Conservation (phyloP, 2,113 vertebrate species). For the Tympanuchus pallidicinctus region DNA sequence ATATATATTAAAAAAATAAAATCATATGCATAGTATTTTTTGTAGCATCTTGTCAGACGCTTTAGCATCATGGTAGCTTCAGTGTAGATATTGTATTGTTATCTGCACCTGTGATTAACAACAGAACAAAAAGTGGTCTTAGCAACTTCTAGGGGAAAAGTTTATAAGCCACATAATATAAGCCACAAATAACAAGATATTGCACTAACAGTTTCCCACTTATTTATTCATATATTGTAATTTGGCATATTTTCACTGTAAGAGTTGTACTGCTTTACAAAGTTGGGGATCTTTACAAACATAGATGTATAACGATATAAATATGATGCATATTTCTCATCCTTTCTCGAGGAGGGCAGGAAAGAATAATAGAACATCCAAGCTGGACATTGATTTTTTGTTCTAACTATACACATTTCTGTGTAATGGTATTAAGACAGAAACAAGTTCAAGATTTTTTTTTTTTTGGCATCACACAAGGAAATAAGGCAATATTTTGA, state of each 20-base stretch:
- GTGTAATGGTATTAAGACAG: slow-evolving; percentile 22
- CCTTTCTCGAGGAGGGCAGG: background rate
- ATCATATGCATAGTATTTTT: background rate
- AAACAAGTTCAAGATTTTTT: slow-evolving; percentile 34
- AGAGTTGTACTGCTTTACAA: background rate
- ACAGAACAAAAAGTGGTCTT: background rate
- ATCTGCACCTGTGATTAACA: background rate
- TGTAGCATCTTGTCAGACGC: background rate
- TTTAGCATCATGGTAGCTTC: background rate
- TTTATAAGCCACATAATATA: background rate
- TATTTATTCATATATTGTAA: background rate
- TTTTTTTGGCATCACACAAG: slow-evolving; percentile 28
- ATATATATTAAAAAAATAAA: background rate
- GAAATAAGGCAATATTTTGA: slow-evolving; percentile 43
- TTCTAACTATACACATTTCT: background rate
- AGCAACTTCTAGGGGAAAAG: background rate
- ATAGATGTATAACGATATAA: background rate
- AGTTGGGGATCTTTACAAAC: background rate
- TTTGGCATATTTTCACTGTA: background rate
- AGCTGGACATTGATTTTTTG: background rate
- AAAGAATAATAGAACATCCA: background rate
- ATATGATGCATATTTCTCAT: background rate
- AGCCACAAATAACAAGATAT: background rate
- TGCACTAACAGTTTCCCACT: background rate
- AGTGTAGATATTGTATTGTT: background rate